Evolutionary conservation across 2,888 invertebrate genomes (phyloP).

Genomic region (Drosophila phalerata): DNA sequence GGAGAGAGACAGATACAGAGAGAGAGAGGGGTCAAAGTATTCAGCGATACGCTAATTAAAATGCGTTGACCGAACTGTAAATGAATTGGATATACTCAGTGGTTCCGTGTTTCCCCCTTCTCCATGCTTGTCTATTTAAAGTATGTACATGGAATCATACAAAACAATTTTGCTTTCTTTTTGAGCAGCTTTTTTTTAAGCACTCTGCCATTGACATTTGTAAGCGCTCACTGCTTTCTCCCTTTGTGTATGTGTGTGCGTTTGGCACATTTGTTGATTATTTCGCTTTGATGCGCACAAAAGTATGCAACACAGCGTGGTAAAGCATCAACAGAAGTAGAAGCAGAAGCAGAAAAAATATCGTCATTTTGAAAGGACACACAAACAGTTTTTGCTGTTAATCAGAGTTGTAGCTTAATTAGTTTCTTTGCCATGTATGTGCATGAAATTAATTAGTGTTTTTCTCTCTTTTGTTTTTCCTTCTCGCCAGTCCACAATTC

Average conservation of each 20-base stretch:
- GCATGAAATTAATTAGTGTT: conserved; percentile 72
- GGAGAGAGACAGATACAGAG: neutral
- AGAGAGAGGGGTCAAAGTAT: conserved; percentile 43
- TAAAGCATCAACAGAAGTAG: conserved; percentile 19
- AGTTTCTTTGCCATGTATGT: conserved; percentile 67
- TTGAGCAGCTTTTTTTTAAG: conserved; percentile 37
- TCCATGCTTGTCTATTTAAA: conserved; percentile 36
- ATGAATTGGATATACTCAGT: conserved; percentile 43
- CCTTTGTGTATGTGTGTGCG: conserved; percentile 24
- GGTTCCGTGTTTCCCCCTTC: neutral
- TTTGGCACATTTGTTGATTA: conserved; percentile 76
- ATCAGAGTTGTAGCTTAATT: conserved; percentile 75
- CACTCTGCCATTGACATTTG: conserved; percentile 70
- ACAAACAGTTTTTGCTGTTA: conserved; percentile 68
- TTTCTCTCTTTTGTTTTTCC: conserved; percentile 31
- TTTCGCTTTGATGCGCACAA: conserved; percentile 78
- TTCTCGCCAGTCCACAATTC: conserved; percentile 22
- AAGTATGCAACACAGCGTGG: conserved; percentile 61
- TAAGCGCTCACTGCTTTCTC: conserved; percentile 45
- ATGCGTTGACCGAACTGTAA: conserved; percentile 54
- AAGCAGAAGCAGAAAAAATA: conserved; percentile 46
- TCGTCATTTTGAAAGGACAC: conserved; percentile 64
- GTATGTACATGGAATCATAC: conserved; percentile 24
- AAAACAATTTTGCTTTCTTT: conserved; percentile 36
- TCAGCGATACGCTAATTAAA: conserved; percentile 69